phyloP scores from a whole-genome alignment of 53 echinoderm and acorn worm species.

The Antedon mediterranea region DNA sequence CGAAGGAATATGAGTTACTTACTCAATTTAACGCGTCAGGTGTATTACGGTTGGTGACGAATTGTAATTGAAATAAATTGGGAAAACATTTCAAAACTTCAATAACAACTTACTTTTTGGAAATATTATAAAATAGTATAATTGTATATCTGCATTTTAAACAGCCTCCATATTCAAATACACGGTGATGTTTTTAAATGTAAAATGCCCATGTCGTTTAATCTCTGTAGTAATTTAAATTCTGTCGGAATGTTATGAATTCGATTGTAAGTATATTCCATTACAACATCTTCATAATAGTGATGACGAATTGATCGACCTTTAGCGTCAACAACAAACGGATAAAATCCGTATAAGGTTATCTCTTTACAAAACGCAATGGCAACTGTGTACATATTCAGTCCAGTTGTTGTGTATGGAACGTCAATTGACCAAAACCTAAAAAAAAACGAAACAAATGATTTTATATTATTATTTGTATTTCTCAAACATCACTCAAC shows the following conservation, averaged over 20 bases:
- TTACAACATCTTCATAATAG: conserved; percentile 6
- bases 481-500: too few relatives aligned
- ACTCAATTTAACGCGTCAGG: too few relatives aligned
- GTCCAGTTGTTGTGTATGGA: conserved; percentile 13
- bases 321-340: conserved; percentile 4
- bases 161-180: too few relatives aligned
- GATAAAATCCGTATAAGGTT: conserved; percentile 18
- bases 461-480: too few relatives aligned
- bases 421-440: not conserved
- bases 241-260: conserved; percentile 21
- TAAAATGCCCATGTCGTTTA: conserved; percentile 10
- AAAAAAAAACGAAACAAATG: not conserved
- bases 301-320: conserved; percentile 12
- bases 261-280: conserved; percentile 7
- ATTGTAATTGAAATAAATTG: too few relatives aligned
- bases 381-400: conserved; percentile 10
- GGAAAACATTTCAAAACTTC: too few relatives aligned
- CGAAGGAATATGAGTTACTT: too few relatives aligned
- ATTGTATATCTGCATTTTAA: too few relatives aligned
- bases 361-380: conserved; percentile 15
- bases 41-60: too few relatives aligned
- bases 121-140: too few relatives aligned
- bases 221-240: conserved; percentile 2
- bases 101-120: too few relatives aligned
- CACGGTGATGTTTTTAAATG: conserved; percentile 15